A percentile compares a stretch with the other conserved stretches of the same genome.
These are phyloP conservation scores for Reinhardtius hippoglossoides DNA, from an alignment of 2,113 vertebrate genomes.

Conservation along the genomic window DNA sequence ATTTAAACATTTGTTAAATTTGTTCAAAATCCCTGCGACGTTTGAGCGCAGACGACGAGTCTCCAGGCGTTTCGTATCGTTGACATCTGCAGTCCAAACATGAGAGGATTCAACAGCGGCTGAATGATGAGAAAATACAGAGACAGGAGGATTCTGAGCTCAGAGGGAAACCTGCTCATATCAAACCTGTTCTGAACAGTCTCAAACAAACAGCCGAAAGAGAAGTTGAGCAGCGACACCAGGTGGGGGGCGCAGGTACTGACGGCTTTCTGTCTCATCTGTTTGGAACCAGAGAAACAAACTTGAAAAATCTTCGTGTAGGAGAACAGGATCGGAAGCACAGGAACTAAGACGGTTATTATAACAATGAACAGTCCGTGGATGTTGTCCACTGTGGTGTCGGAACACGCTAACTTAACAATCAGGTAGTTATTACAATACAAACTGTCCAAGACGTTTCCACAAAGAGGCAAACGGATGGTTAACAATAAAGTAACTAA, in stretches of 20 bases:
- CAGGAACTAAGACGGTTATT: not conserved
- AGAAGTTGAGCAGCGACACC: slow-evolving; percentile 37
- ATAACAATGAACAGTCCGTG: not conserved
- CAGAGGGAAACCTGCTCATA: not conserved
- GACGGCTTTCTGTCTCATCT: slow-evolving; percentile 32
- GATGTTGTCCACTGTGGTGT: slow-evolving; percentile 36
- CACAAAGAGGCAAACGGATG: slow-evolving; percentile 17
- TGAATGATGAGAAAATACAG: slow-evolving; percentile 19
- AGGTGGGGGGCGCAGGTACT: slow-evolving; percentile 52
- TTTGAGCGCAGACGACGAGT: not conserved
- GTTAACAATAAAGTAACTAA: not conserved
- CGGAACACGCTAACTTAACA: slow-evolving; percentile 34
- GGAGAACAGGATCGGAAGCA: slow-evolving; percentile 26
- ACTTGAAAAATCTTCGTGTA: slow-evolving; percentile 24
- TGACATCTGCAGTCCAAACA: slow-evolving; percentile 25
- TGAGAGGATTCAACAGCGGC: slow-evolving; percentile 6
- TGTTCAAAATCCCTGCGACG: too few species aligned
- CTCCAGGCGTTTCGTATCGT: slow-evolving; percentile 3
- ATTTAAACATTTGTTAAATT: too few species aligned
- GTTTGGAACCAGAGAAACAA: not conserved
- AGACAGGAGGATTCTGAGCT: slow-evolving; percentile 2
- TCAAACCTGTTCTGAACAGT: slow-evolving; percentile 5
- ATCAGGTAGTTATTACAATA: slow-evolving; percentile 51
- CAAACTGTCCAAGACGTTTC: slow-evolving; percentile 42
- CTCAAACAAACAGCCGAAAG: not conserved